Evolutionary conservation across 2,797 vertebrate species (phyloP).

Genomic region (Novumbra hubbsi): DNA sequence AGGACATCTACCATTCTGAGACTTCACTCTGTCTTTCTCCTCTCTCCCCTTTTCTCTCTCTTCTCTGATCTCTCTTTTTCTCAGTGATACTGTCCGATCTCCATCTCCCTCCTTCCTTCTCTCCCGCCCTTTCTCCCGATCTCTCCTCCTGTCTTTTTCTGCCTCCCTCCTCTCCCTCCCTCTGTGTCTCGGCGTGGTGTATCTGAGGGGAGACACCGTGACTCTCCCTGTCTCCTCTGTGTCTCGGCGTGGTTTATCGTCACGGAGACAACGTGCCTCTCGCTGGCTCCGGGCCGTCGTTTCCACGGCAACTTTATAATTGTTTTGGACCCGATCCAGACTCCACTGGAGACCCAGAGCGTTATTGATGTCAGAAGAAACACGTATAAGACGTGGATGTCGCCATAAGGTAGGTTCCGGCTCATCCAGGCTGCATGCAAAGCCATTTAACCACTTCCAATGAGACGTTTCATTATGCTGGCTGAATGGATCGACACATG

Average conservation of each 20-base stretch:
- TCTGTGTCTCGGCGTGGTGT: slow-evolving; percentile 29
- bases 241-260: slow-evolving; percentile 76
- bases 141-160: slow-evolving; percentile 50
- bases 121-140: slow-evolving; percentile 23
- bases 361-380: slow-evolving; percentile 84
- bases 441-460: slow-evolving; percentile 69
- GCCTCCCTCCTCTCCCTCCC: slow-evolving; percentile 32
- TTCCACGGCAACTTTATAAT: slow-evolving; percentile 98
- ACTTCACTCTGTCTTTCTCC: neutral
- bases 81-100: no score
- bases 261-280: slow-evolving; percentile 85
- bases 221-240: slow-evolving; percentile 69
- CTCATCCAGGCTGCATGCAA: slow-evolving; percentile 60
- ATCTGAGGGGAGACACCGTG: no score
- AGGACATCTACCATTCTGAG: no score
- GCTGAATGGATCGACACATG: slow-evolving; percentile 69
- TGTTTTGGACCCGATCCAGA: slow-evolving; percentile 89
- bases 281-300: slow-evolving; percentile 88
- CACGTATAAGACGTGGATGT: slow-evolving; percentile 79
- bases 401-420: slow-evolving; percentile 80
- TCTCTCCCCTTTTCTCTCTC: neutral
- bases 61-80: no score
- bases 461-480: slow-evolving; percentile 66
- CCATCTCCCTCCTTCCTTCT: no score
- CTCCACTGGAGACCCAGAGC: slow-evolving; percentile 79